Evolutionary conservation across 2,113 vertebrate species (phyloP).

Genomic region (Chloroceryle aenea): DNA sequence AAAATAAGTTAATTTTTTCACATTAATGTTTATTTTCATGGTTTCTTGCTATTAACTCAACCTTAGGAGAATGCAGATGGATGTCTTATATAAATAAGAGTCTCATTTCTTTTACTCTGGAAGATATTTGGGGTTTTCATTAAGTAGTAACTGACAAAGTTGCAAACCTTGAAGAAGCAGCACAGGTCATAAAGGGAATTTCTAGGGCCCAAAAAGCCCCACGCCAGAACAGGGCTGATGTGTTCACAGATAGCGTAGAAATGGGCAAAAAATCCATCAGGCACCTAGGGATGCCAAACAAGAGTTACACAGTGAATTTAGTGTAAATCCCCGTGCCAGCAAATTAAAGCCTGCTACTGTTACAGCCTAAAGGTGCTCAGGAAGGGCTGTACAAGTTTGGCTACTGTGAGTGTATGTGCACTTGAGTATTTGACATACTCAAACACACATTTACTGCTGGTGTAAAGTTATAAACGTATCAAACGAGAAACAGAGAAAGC

Average conservation of each 20-base stretch:
- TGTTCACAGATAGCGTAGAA: slow-evolving; percentile 96
- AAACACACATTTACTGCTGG: no score
- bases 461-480: neutral
- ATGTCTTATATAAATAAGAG: neutral
- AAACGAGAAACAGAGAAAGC: neutral
- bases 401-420: neutral
- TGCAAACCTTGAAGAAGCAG: slow-evolving; percentile 93
- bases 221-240: slow-evolving; percentile 92
- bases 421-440: neutral
- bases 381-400: neutral
- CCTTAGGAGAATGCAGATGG: neutral
- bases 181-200: slow-evolving; percentile 93
- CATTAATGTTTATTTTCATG: neutral
- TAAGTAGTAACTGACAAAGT: neutral
- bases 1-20: neutral
- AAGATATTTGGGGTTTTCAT: neutral
- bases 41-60: neutral
- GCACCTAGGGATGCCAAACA: slow-evolving; percentile 75
- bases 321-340: neutral
- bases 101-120: neutral
- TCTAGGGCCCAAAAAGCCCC: slow-evolving; percentile 94
- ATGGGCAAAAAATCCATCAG: slow-evolving; percentile 94
- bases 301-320: neutral
- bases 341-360: no score
- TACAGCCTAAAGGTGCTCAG: neutral